phyloP scores from a whole-genome alignment of 2,113 vertebrate genomes.

The Rhinoptilus africanus region DNA sequence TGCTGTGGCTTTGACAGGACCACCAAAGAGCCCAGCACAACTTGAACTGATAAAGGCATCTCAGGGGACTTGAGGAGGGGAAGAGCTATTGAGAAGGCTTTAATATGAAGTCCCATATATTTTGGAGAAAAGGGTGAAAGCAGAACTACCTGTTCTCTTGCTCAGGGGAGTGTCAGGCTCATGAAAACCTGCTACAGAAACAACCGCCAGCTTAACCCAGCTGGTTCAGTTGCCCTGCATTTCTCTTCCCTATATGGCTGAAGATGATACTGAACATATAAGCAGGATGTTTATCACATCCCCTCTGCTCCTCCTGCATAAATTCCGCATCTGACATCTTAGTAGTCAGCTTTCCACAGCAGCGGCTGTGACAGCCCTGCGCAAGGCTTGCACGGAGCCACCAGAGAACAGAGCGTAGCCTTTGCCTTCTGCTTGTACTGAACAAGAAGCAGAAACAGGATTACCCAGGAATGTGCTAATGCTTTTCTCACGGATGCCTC shows the following conservation, averaged over 20 bases:
- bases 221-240: not conserved
- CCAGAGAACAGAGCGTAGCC: not conserved
- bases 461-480: not conserved
- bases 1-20: not conserved
- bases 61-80: not conserved
- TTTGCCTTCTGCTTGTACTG: constrained; percentile 10
- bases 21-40: not conserved
- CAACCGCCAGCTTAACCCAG: not conserved
- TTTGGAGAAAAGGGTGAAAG: not conserved
- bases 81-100: not conserved
- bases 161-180: not conserved
- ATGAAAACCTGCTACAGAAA: not conserved
- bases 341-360: not conserved
- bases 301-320: not conserved
- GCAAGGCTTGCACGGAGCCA: not conserved
- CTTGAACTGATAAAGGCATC: not conserved
- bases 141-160: not conserved
- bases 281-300: constrained; percentile 2
- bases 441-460: not conserved
- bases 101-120: not conserved
- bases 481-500: constrained; percentile 11
- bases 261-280: not conserved
- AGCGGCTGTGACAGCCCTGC: not conserved
- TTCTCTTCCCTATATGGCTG: not conserved
- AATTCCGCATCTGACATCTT: not conserved